These are phyloP conservation scores for Drosophila mimica DNA, from an alignment of 2,888 invertebrate species.

Conservation along the genomic window DNA sequence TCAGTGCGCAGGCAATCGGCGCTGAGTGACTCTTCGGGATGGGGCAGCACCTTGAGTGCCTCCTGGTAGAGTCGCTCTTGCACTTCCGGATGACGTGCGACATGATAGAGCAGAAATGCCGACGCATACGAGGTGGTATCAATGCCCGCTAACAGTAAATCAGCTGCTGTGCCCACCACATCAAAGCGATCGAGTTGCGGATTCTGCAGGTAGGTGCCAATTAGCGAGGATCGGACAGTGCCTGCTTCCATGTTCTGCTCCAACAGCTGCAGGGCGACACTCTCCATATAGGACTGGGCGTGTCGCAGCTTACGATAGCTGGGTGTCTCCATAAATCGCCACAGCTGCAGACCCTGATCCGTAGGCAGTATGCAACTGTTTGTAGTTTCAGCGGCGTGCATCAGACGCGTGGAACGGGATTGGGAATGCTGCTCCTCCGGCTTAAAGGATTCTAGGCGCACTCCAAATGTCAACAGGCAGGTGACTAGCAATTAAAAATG, in stretches of 20 bases:
- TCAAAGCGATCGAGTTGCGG: slow-evolving; percentile 91
- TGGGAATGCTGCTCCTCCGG: slow-evolving; percentile 86
- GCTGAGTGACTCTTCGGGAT: slow-evolving; percentile 86
- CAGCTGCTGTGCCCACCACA: slow-evolving; percentile 93
- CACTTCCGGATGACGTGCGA: slow-evolving; percentile 89
- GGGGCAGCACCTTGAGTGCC: slow-evolving; percentile 86
- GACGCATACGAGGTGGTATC: slow-evolving; percentile 93
- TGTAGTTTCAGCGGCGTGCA: slow-evolving; percentile 90
- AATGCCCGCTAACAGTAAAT: slow-evolving; percentile 93
- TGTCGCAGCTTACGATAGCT: slow-evolving; percentile 88
- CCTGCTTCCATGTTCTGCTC: slow-evolving; percentile 85
- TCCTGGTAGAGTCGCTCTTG: slow-evolving; percentile 90
- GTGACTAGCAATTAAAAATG: slow-evolving; percentile 87
- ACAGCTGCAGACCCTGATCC: slow-evolving; percentile 85
- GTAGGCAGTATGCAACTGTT: slow-evolving; percentile 87
- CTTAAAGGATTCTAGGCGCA: slow-evolving; percentile 89
- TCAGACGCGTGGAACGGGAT: slow-evolving; percentile 89
- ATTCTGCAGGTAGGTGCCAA: slow-evolving; percentile 89
- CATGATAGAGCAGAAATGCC: slow-evolving; percentile 91
- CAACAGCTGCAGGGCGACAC: slow-evolving; percentile 89
- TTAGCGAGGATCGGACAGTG: slow-evolving; percentile 85
- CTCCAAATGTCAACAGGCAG: slow-evolving; percentile 90
- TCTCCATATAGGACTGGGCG: slow-evolving; percentile 91
- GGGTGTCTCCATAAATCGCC: slow-evolving; percentile 90
- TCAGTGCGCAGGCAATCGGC: slow-evolving; percentile 86